Evolutionary conservation across 2,797 vertebrate genomes (phyloP).

Genomic region (Hybognathus amarus): DNA sequence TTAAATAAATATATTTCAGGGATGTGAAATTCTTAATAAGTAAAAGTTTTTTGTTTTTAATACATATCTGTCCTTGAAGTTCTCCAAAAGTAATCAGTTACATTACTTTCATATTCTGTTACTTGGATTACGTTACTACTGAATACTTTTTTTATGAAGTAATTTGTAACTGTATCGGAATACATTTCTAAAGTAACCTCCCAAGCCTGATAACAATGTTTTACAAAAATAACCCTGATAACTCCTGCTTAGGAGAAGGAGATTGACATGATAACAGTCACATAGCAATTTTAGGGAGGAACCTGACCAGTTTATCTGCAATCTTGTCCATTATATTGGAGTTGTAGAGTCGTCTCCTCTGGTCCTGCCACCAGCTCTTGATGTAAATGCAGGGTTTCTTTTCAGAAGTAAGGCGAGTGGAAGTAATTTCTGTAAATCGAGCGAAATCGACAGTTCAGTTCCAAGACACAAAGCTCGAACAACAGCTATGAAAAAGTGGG

Average conservation of each 20-base stretch:
- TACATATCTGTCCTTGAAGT: too few species aligned
- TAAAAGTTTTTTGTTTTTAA: too few species aligned
- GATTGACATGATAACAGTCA: background rate
- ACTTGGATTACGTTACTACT: too few species aligned
- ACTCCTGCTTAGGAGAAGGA: background rate
- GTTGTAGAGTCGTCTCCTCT: slow-evolving; percentile 91
- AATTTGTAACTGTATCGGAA: too few species aligned
- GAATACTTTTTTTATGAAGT: too few species aligned
- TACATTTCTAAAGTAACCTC: too few species aligned
- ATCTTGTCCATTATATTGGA: slow-evolving; percentile 96
- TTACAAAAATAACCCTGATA: background rate
- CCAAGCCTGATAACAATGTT: too few species aligned
- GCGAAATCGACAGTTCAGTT: slow-evolving; percentile 6
- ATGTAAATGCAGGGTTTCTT: slow-evolving; percentile 96
- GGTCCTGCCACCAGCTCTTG: slow-evolving; percentile 98
- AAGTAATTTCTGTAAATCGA: slow-evolving; percentile 89
- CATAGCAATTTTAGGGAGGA: background rate
- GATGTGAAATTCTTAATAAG: too few species aligned
- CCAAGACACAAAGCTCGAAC: background rate
- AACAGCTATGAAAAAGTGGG: background rate
- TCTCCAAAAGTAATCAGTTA: too few species aligned
- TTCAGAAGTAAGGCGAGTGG: slow-evolving; percentile 94
- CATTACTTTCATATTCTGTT: too few species aligned
- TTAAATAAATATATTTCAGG: too few species aligned
- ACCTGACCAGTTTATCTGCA: slow-evolving; percentile 92